Percentiles rank a stretch among this genome's conserved stretches.
phyloP scores from a whole-genome alignment of 2,888 invertebrate genomes.

The Tethea ocularis region DNA sequence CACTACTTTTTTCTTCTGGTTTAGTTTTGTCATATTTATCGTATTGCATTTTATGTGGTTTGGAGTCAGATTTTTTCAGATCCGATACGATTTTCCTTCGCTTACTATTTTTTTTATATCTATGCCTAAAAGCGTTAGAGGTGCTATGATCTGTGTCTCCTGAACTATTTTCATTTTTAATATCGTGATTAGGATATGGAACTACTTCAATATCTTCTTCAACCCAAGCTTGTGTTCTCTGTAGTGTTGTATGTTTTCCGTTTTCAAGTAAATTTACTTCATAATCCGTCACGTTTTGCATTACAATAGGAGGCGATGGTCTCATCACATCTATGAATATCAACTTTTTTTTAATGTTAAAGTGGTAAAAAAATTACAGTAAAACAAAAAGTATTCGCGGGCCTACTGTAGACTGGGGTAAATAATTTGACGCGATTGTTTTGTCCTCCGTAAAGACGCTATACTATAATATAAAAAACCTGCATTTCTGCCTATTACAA shows the following conservation, averaged over 20 bases:
- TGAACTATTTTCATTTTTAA: slow-evolving; percentile 35
- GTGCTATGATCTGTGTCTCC: slow-evolving; percentile 41
- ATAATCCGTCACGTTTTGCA: slow-evolving; percentile 19
- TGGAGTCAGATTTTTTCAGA: slow-evolving; percentile 18
- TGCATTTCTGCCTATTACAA: too few species aligned
- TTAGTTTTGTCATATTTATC: slow-evolving; percentile 19
- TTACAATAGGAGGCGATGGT: slow-evolving; percentile 19
- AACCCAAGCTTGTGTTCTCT: slow-evolving; percentile 58
- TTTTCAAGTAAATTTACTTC: slow-evolving; percentile 18
- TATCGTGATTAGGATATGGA: slow-evolving; percentile 34
- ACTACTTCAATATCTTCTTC: slow-evolving; percentile 46
- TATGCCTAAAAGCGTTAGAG: slow-evolving; percentile 27
- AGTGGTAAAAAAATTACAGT: too few species aligned
- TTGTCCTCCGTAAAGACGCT: too few species aligned
- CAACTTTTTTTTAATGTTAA: neutral
- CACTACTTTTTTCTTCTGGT: slow-evolving; percentile 27
- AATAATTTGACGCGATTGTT: too few species aligned
- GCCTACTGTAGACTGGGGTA: too few species aligned
- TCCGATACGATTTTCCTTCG: slow-evolving; percentile 24
- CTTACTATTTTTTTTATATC: slow-evolving; percentile 37
- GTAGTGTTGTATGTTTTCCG: slow-evolving; percentile 31
- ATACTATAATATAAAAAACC: too few species aligned
- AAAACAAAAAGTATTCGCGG: neutral
- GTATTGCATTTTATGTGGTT: slow-evolving; percentile 22
- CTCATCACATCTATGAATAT: neutral